A percentile compares a stretch with the other conserved stretches of the same genome.
These are phyloP conservation scores for Cardiocondyla obscurior DNA, from an alignment of 1,140 invertebrate genomes.

Conservation along the genomic window DNA sequence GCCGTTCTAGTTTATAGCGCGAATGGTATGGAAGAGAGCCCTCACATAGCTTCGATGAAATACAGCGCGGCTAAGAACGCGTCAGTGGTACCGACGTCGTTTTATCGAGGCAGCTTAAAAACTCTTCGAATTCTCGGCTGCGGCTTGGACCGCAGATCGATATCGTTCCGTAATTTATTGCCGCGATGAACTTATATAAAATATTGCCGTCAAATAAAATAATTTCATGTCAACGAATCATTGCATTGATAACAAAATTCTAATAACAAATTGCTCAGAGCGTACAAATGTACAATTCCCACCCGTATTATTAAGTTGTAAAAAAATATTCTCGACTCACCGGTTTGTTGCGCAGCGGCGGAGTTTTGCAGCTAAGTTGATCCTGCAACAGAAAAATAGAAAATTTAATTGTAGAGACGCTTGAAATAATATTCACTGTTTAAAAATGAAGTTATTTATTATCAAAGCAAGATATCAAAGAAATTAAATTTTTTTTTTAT, in stretches of 20 bases:
- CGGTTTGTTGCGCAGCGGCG: no score
- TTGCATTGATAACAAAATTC: not conserved
- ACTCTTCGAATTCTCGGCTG: conserved; percentile 22
- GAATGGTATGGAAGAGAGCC: conserved; percentile 21
- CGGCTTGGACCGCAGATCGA: conserved; percentile 3
- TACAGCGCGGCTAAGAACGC: conserved; percentile 57
- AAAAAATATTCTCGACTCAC: no score
- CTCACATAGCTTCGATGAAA: conserved; percentile 69
- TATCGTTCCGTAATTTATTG: conserved; percentile 37
- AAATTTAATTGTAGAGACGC: no score
- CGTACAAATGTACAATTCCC: no score
- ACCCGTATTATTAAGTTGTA: no score
- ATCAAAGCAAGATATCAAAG: no score
- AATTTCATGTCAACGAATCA: not conserved
- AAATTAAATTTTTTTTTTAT: no score
- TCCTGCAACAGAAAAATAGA: no score
- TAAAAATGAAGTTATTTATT: no score
- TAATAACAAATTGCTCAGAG: not conserved
- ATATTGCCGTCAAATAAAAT: not conserved
- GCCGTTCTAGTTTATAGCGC: conserved; percentile 69
- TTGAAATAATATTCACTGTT: no score
- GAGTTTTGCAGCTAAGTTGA: no score
- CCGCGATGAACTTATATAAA: conserved; percentile 23
- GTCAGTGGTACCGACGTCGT: conserved; percentile 23
- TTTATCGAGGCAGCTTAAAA: conserved; percentile 46